Evolutionary conservation across 1,140 invertebrate genomes (phyloP), one percentile per base, ranked within the genome.

Genomic region (Luehdorfia chinensis): DNA sequence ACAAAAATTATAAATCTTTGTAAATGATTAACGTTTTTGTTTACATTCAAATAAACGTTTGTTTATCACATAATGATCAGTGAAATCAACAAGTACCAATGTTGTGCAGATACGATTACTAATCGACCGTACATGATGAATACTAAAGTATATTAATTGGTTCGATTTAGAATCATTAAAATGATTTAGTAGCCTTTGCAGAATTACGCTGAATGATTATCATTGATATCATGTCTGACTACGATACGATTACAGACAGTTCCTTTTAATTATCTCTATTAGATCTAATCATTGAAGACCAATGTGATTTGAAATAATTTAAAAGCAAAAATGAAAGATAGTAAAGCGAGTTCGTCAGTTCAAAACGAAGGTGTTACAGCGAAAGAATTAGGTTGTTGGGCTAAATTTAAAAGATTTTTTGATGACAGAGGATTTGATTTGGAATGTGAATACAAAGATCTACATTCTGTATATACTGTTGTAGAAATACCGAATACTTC

Each of bases 401-500:
- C 66, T 0, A 73, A 66, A 33, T 79, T 86, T 23, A 80, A 70
- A 60, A 80, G 65, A 44, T 54, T 86, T 3, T 86, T 86, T 45
- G 77, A 84, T 27, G 75, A 72, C n/a, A 58, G 77, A 52, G 83
- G 83, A 1, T 86, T 86, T 30, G 83, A 86, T 63, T 63, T 86
- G 39, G 61, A 78, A 46, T 86, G 66, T 30, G 81, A 86, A 64
- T 84, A 77, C 30, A 69, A 53, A 43, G 45, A 56, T 45, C 47
- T 49, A 2, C 43, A 53, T 27, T 37, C 59, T 4, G 47, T 52
- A 8, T 60, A 32, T 34, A 48, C 61, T 36, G 43, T 63, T 4
- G 52, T 50, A 11, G 67, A 74, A 13, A 65, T 55, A 49, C 52
- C 58, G 7, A 39, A 21, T 19, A 59, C 72, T 13, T 33, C 18